Conservation (phyloP, 2,113 vertebrate species). For the Dipodomys spectabilis region DNA sequence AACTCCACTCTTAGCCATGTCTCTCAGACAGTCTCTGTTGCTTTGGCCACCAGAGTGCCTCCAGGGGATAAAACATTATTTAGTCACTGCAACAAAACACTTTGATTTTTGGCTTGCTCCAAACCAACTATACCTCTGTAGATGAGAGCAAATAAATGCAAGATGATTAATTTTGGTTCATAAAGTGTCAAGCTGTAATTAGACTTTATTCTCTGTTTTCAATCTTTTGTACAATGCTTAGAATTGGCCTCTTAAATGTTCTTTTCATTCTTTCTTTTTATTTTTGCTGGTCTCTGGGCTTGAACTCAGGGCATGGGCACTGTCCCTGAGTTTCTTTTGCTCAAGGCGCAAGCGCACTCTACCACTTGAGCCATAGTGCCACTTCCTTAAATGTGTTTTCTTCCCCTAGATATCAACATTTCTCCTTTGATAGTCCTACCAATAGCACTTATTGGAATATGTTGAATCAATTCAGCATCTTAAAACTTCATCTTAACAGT, state of each 20-base stretch:
- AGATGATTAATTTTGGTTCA: neutral
- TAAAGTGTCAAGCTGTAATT: neutral
- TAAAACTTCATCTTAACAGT: neutral
- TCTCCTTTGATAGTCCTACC: neutral
- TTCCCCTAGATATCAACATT: neutral
- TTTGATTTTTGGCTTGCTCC: neutral
- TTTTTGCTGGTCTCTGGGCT: too few species aligned
- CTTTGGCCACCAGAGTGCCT: neutral
- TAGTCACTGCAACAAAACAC: neutral
- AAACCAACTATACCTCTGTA: neutral
- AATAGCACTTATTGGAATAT: neutral
- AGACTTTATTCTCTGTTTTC: constrained; percentile 19
- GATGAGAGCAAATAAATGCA: constrained; percentile 2
- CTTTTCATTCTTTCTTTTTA: neutral
- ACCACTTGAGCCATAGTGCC: too few species aligned
- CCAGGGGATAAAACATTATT: neutral
- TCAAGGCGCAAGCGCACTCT: too few species aligned
- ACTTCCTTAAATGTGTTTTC: too few species aligned
- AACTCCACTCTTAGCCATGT: neutral
- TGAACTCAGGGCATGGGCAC: too few species aligned
- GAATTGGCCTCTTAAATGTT: neutral
- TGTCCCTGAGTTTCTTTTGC: too few species aligned
- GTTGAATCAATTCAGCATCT: neutral
- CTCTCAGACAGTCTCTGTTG: neutral
- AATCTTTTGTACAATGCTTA: neutral